These are phyloP conservation scores for Quiscalus mexicanus DNA, from an alignment of 2,113 vertebrate species.

Conservation along the genomic window DNA sequence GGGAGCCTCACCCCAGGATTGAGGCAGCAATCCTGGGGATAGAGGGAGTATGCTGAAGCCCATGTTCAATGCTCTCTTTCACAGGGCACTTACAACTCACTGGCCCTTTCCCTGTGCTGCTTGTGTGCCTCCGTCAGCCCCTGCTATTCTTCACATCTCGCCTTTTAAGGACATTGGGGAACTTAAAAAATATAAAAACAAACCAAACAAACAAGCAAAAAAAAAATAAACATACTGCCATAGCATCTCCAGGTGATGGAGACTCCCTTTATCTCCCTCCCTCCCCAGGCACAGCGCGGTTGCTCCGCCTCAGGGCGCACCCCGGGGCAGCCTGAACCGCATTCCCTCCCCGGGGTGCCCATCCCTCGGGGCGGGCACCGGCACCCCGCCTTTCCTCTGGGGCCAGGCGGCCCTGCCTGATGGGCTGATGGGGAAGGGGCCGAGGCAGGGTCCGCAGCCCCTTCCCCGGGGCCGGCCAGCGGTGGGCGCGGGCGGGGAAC, in stretches of 20 bases:
- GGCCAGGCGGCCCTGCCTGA: not conserved
- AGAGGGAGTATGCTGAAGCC: fast-evolving
- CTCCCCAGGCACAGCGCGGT: fast-evolving
- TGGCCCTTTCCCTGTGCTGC: fast-evolving
- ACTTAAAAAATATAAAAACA: not conserved
- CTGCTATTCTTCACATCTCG: fast-evolving
- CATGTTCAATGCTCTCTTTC: not conserved
- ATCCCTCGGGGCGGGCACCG: no score
- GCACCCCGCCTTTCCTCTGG: no score
- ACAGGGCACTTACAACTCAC: not conserved
- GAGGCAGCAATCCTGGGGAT: not conserved
- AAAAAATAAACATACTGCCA: not conserved
- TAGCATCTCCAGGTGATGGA: not conserved
- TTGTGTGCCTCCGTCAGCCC: not conserved
- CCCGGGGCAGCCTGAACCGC: not conserved
- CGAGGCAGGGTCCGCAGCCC: not conserved
- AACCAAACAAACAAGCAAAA: not conserved
- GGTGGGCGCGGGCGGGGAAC: not conserved
- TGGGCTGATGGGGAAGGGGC: no score
- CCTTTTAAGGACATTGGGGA: not conserved
- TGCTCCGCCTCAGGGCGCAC: fast-evolving
- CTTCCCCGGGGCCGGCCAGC: not conserved
- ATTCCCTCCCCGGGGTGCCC: not conserved
- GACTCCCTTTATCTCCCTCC: not conserved
- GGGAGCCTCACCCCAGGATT: fast-evolving